These are phyloP conservation scores for Oncopeltus fasciatus DNA, from an alignment of 1,140 invertebrate species.

Conservation along the genomic window DNA sequence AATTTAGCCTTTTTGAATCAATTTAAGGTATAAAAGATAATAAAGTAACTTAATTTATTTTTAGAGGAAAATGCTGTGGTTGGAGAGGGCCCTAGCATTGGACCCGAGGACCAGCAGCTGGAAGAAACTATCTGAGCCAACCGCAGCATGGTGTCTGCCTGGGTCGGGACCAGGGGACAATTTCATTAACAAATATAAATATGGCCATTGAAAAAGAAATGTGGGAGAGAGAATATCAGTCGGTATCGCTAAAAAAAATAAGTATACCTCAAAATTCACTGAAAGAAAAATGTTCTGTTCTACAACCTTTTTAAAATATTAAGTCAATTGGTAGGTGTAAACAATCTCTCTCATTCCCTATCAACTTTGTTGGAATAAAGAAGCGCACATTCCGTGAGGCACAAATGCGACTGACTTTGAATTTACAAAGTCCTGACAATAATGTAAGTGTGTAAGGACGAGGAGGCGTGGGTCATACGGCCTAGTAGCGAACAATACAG, in stretches of 20 bases:
- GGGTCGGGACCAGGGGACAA: too few relatives aligned
- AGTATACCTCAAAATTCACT: too few relatives aligned
- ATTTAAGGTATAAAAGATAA: not conserved
- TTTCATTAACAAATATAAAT: too few relatives aligned
- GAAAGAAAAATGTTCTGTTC: not conserved
- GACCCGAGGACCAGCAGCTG: conserved; percentile 14
- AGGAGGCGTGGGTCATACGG: not conserved
- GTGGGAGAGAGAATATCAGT: too few relatives aligned
- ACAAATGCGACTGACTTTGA: not conserved
- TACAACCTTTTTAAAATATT: too few relatives aligned
- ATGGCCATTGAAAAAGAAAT: too few relatives aligned
- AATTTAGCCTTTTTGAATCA: too few relatives aligned
- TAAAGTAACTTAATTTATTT: conserved; percentile 2
- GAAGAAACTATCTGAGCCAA: conserved; percentile 17
- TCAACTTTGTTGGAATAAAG: not conserved
- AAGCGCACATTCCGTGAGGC: not conserved
- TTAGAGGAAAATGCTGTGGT: conserved; percentile 17
- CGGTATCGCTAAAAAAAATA: too few relatives aligned
- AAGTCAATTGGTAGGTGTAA: too few relatives aligned
- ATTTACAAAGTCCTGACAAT: not conserved
- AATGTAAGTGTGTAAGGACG: not conserved
- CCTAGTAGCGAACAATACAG: not conserved
- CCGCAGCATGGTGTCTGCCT: not conserved
- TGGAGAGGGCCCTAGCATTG: conserved; percentile 14
- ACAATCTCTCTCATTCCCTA: conserved; percentile 5